phyloP scores from a whole-genome alignment of 2,888 invertebrate genomes.

The Ganaspis brasiliensis region DNA sequence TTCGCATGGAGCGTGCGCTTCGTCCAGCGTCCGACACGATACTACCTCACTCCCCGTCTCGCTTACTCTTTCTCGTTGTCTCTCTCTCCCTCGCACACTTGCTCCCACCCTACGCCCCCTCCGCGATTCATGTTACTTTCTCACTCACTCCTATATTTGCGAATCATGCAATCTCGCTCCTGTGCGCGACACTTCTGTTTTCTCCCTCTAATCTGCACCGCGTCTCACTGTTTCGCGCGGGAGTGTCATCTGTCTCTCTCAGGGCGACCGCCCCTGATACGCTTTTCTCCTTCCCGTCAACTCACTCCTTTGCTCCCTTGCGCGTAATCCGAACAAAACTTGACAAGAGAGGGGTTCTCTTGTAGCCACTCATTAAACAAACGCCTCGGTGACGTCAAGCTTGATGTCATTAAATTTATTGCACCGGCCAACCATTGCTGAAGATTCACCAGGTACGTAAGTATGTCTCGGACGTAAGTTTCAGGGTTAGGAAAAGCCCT shows the following conservation, averaged over 20 bases:
- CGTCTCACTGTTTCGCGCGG: conserved; percentile 41
- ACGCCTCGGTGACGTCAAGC: conserved; percentile 49
- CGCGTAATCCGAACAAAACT: conserved; percentile 33
- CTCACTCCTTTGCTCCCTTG: conserved; percentile 26
- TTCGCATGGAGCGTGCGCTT: conserved; percentile 78
- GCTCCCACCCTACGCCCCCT: conserved; percentile 60
- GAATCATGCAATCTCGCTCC: conserved; percentile 62
- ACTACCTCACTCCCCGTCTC: conserved; percentile 76
- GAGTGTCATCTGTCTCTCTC: conserved; percentile 46
- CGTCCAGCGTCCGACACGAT: conserved; percentile 80
- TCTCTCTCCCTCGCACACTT: conserved; percentile 63
- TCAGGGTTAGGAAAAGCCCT: neutral
- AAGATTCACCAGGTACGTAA: neutral
- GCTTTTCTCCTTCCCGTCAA: conserved; percentile 31
- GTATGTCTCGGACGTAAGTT: neutral
- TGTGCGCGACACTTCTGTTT: conserved; percentile 54
- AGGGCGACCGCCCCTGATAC: conserved; percentile 29
- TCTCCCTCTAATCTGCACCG: conserved; percentile 41
- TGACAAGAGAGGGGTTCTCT: conserved; percentile 10
- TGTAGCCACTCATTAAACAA: conserved; percentile 48
- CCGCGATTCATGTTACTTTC: conserved; percentile 56
- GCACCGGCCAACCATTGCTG: conserved; percentile 36
- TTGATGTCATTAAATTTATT: conserved; percentile 49
- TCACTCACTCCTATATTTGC: conserved; percentile 54
- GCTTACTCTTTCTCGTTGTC: conserved; percentile 63